Percentiles rank a stretch among this genome's conserved stretches.
Evolutionary conservation across 2,797 vertebrate genomes (phyloP).

Genomic region (Ciconia nigra): DNA sequence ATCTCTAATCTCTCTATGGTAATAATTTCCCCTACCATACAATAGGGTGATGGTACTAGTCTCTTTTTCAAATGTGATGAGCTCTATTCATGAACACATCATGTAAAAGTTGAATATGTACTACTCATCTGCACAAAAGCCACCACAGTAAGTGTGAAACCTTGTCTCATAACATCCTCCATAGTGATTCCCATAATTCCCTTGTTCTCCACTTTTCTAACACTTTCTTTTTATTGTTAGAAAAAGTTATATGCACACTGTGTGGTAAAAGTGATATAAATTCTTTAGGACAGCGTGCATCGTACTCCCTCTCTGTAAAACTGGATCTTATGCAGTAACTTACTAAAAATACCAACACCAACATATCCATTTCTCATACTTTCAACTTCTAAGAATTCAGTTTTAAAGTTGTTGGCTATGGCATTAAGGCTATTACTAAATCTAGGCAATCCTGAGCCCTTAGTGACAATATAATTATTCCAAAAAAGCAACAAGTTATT

Average conservation of each 20-base stretch:
- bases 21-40: background rate
- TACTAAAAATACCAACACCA: background rate
- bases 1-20: background rate
- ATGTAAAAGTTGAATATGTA: background rate
- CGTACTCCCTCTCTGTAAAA: background rate
- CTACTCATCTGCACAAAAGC: background rate
- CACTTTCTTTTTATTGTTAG: background rate
- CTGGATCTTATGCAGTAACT: background rate
- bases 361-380: background rate
- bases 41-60: background rate
- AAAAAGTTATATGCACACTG: background rate
- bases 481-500: fast-evolving
- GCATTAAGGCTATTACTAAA: background rate
- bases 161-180: background rate
- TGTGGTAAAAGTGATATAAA: background rate
- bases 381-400: background rate
- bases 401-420: background rate
- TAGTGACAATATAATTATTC: background rate
- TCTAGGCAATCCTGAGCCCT: background rate
- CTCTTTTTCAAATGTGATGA: background rate
- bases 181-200: background rate
- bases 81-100: background rate
- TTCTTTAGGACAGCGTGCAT: background rate
- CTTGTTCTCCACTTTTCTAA: background rate
- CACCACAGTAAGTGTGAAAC: background rate